Evolutionary conservation across 1,140 invertebrate species (phyloP).

Genomic region (Megalonaias nervosa): DNA sequence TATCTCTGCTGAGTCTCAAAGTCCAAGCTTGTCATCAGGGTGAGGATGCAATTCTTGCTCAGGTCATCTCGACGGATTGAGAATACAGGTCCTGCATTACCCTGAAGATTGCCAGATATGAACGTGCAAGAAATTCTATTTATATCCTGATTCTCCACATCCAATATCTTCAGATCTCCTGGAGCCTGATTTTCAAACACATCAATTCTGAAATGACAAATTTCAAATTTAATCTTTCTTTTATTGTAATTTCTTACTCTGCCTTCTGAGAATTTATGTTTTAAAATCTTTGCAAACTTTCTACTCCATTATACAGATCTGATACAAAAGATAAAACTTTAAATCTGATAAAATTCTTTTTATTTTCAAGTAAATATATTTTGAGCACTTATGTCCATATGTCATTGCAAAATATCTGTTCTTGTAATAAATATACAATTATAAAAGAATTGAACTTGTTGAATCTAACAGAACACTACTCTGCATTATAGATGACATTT

Average conservation of each 20-base stretch:
- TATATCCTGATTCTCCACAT: slow-evolving; percentile 25
- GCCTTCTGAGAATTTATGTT: neutral
- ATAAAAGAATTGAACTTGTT: no score
- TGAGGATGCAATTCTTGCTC: slow-evolving; percentile 21
- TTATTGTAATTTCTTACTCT: neutral
- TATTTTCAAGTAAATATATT: neutral
- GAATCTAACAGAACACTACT: no score
- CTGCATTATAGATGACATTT: no score
- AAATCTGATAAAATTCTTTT: neutral
- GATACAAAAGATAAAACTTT: neutral
- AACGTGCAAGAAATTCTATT: slow-evolving; percentile 7
- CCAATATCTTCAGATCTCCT: slow-evolving; percentile 1
- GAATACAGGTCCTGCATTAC: slow-evolving; percentile 8
- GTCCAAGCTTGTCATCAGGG: slow-evolving; percentile 9
- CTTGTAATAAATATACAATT: no score
- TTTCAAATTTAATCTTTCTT: neutral
- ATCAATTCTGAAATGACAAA: slow-evolving; percentile 14
- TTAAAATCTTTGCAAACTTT: neutral
- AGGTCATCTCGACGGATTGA: slow-evolving; percentile 10
- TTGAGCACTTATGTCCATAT: neutral
- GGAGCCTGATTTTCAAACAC: slow-evolving; percentile 3
- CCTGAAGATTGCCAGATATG: slow-evolving; percentile 14
- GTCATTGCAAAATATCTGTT: no score
- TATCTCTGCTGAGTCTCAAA: slow-evolving; percentile 21
- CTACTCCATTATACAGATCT: neutral